Evolutionary conservation across 2,888 invertebrate species (phyloP).

Genomic region (Hesperia comma): DNA sequence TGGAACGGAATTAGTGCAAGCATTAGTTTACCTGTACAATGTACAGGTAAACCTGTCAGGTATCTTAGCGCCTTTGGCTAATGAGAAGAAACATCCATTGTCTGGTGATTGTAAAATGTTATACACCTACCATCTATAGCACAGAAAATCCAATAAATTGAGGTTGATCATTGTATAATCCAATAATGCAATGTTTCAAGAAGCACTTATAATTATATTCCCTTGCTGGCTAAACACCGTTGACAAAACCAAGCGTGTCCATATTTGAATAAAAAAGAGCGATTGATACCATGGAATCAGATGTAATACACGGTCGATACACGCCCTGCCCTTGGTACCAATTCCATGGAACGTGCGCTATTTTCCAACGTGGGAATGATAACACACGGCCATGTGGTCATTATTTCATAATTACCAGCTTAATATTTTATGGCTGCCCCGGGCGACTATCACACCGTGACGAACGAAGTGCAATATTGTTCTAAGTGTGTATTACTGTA

Average conservation of each 20-base stretch:
- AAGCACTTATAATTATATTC: too few species aligned
- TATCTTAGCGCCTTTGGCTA: too few species aligned
- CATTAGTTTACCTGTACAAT: too few species aligned
- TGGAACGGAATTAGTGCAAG: too few species aligned
- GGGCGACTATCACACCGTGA: slow-evolving; percentile 9
- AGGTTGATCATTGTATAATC: too few species aligned
- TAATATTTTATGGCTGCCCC: slow-evolving; percentile 14
- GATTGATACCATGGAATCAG: background rate
- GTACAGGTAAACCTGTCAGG: too few species aligned
- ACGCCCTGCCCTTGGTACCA: slow-evolving; percentile 27
- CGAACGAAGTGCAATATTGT: slow-evolving; percentile 4
- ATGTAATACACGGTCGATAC: slow-evolving; percentile 7
- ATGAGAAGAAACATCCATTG: too few species aligned
- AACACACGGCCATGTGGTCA: slow-evolving; percentile 13
- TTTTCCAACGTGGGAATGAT: slow-evolving; percentile 28
- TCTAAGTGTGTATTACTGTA: background rate
- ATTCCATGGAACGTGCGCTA: slow-evolving; percentile 17
- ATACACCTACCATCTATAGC: too few species aligned
- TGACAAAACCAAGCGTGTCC: background rate
- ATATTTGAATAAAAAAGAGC: background rate
- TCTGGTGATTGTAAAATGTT: too few species aligned
- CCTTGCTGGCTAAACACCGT: too few species aligned
- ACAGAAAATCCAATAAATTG: too few species aligned
- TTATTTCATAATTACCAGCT: slow-evolving; percentile 5
- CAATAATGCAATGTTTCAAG: too few species aligned